These are phyloP conservation scores for Lasioglossum figueresi DNA, from an alignment of 2,888 invertebrate species.

Conservation along the genomic window DNA sequence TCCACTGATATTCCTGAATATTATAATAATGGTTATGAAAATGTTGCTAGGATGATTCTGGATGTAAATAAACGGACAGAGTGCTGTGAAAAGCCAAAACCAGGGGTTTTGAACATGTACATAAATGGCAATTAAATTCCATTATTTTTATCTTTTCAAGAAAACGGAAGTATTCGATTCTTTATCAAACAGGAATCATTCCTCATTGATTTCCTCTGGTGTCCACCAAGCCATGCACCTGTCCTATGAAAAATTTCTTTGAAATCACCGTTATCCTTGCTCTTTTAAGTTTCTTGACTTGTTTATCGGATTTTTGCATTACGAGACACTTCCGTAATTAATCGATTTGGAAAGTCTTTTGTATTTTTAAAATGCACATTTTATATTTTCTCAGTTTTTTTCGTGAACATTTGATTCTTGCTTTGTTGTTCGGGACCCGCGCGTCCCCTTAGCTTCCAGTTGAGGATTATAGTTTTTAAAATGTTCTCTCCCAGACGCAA, in stretches of 20 bases:
- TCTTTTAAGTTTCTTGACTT: neutral
- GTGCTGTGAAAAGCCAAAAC: slow-evolving; percentile 45
- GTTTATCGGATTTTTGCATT: neutral
- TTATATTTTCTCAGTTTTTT: neutral
- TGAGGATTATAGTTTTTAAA: neutral
- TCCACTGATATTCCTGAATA: slow-evolving; percentile 96
- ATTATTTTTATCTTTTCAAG: slow-evolving; percentile 55
- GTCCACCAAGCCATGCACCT: neutral
- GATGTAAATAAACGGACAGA: slow-evolving; percentile 46
- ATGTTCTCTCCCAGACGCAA: neutral
- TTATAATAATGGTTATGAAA: slow-evolving; percentile 94
- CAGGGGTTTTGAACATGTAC: slow-evolving; percentile 30
- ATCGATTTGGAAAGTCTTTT: neutral
- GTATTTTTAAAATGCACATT: neutral
- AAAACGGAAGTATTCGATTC: slow-evolving; percentile 4
- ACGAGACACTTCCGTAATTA: neutral
- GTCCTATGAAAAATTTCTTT: neutral
- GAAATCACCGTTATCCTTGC: neutral
- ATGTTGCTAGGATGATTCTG: slow-evolving; percentile 90
- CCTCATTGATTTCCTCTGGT: neutral
- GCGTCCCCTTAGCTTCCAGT: slow-evolving; percentile 6
- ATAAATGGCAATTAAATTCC: slow-evolving; percentile 55
- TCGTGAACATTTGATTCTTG: neutral
- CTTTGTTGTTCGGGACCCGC: neutral
- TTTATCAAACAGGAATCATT: neutral